Conservation (phyloP, 2,797 vertebrate species). For the Sebastes minor region DNA sequence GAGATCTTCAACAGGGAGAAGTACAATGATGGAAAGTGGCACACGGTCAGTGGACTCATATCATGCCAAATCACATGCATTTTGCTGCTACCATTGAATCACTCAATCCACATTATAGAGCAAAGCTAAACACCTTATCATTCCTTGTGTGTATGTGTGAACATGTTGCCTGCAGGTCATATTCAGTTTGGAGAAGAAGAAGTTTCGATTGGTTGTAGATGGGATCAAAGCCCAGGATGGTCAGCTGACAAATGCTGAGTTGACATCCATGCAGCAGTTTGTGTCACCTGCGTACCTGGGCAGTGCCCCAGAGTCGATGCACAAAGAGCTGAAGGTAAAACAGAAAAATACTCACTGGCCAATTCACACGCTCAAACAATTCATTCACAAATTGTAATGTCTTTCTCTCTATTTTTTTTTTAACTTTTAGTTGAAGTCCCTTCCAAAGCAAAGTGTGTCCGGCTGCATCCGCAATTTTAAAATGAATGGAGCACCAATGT, state of each 20-base stretch:
- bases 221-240: slow-evolving; percentile 87
- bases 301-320: slow-evolving; percentile 73
- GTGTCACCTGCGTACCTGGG: slow-evolving; percentile 84
- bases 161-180: slow-evolving; percentile 76
- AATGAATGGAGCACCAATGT: slow-evolving; percentile 83
- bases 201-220: slow-evolving; percentile 85
- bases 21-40: slow-evolving; percentile 92
- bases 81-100: not conserved
- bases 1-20: slow-evolving; percentile 89
- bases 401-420: not conserved
- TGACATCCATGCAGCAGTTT: slow-evolving; percentile 75
- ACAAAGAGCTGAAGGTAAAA: slow-evolving; percentile 77
- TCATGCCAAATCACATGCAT: not conserved
- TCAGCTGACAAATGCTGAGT: slow-evolving; percentile 72
- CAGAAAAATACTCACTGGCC: not conserved
- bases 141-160: not conserved
- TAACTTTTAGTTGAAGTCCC: slow-evolving; percentile 79
- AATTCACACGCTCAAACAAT: not conserved
- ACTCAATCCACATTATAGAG: not conserved
- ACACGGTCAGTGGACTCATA: slow-evolving; percentile 84
- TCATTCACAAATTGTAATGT: not conserved
- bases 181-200: slow-evolving; percentile 85
- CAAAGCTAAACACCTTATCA: not conserved
- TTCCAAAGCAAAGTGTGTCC: slow-evolving; percentile 87
- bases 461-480: slow-evolving; percentile 92